A percentile compares a stretch with the other conserved stretches of the same genome.
These are phyloP conservation scores for Xiphorhynchus elegans DNA, from an alignment of 2,113 vertebrate genomes.

Conservation along the genomic window DNA sequence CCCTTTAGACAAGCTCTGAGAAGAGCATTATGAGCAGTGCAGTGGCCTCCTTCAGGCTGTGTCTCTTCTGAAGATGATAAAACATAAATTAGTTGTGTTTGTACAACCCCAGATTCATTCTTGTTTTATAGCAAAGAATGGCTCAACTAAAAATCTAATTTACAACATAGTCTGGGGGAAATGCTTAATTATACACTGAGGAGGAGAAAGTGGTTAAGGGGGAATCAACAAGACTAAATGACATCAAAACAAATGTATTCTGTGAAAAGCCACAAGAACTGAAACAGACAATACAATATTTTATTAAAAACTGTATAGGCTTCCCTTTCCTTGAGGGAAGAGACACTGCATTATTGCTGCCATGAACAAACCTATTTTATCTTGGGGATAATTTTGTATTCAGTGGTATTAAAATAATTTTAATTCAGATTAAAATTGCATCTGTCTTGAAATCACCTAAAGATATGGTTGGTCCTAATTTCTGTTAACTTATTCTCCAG, in stretches of 20 bases:
- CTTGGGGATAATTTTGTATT: background rate
- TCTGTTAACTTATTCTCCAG: background rate
- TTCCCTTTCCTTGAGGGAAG: background rate
- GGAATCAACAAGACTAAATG: background rate
- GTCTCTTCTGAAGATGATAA: background rate
- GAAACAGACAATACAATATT: background rate
- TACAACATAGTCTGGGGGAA: background rate
- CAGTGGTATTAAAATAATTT: background rate
- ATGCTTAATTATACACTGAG: constrained; percentile 22
- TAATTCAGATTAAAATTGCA: background rate
- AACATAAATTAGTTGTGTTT: constrained; percentile 14
- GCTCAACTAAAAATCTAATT: constrained; percentile 18
- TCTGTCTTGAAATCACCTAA: background rate
- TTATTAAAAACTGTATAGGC: background rate
- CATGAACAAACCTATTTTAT: background rate
- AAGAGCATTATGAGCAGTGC: background rate
- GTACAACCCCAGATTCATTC: background rate
- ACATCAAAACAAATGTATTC: background rate
- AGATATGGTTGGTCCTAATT: background rate
- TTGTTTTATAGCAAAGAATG: background rate
- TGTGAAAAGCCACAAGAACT: background rate
- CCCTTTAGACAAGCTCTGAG: background rate
- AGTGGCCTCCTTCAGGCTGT: background rate
- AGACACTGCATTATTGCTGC: background rate
- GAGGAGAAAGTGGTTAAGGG: background rate